Evolutionary conservation across 1,140 invertebrate species (phyloP).

Genomic region (Hermatobates lingyangjiaoensis): DNA sequence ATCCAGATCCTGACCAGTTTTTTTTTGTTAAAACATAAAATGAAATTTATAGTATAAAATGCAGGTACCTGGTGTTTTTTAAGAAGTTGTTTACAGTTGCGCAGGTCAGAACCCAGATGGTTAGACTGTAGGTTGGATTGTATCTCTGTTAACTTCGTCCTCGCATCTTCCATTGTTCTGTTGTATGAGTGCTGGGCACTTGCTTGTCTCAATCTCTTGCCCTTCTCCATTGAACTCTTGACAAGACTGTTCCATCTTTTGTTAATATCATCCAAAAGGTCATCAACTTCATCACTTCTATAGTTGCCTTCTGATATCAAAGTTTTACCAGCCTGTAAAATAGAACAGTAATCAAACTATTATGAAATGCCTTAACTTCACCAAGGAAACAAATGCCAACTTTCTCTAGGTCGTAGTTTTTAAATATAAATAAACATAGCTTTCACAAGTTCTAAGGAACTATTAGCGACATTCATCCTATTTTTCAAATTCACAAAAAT

Average conservation of each 20-base stretch:
- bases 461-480: too few species aligned
- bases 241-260: constrained; percentile 50
- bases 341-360: too few species aligned
- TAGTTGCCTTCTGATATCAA: constrained; percentile 50
- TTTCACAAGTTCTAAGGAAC: too few species aligned
- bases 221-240: constrained; percentile 58
- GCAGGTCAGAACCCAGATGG: constrained; percentile 64
- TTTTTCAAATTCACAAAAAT: too few species aligned
- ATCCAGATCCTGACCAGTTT: too few species aligned
- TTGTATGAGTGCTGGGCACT: constrained; percentile 63
- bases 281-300: constrained; percentile 42
- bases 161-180: constrained; percentile 53
- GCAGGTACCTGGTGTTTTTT: constrained; percentile 64
- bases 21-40: background rate
- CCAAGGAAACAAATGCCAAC: too few species aligned
- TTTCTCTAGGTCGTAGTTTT: too few species aligned
- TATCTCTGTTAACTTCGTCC: constrained; percentile 61
- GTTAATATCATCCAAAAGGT: constrained; percentile 45
- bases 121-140: constrained; percentile 51
- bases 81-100: constrained; percentile 71
- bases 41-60: background rate
- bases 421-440: too few species aligned
- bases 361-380: too few species aligned
- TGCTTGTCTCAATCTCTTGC: constrained; percentile 58
- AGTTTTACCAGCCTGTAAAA: constrained; percentile 35